Evolutionary conservation across 2,888 invertebrate genomes (phyloP), one percentile per base, ranked within the genome.

Genomic region (Metacarcinus magister): DNA sequence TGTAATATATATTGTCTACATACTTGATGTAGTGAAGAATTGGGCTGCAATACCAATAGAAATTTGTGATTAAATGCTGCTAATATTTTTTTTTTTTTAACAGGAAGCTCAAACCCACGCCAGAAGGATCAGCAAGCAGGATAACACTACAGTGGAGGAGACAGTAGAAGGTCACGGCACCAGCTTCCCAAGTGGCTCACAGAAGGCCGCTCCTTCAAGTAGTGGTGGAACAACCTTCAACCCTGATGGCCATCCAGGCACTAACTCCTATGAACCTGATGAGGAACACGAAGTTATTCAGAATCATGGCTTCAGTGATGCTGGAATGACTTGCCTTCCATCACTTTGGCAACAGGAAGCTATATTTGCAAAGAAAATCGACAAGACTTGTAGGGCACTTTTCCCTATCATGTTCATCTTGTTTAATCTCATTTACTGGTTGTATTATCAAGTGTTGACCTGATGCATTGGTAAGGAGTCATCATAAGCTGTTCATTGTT

Each of bases 361-460:
- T 1, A 19, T 92, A 43, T 54, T 96, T 28, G 96, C 96, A 54
- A 96, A 96, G 48, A 94, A 82, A 82, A 97, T 97, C 46, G 97
- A 97, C 96, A 97, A 97, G 93, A 95, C 97, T 16, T 97, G 97
- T 94, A 97, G 97, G 67, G 95, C 97, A 28, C 97, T 97, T 43
- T 97, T 97, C 95, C 97, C 97, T 19, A 91, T 97, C 54, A 96
- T 97, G 54, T 97, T 97, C 97, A 89, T 97, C 60, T 54, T 97
- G 44, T 97, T 97, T 95, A 97, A 97, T 94, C 94, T 97, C 46
- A 97, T 97, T 54, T 97, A 97, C 96, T 97, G 97, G 97, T 97
- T 97, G 23, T 97, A 97, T 95, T 97, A 97, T 96, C 94, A 95
- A 48, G 96, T 94, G 60, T 23, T 95, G 3, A 32, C 89, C 13